These are phyloP conservation scores for Sigmodon hispidus DNA, from an alignment of 2,113 vertebrate species.

Conservation along the genomic window DNA sequence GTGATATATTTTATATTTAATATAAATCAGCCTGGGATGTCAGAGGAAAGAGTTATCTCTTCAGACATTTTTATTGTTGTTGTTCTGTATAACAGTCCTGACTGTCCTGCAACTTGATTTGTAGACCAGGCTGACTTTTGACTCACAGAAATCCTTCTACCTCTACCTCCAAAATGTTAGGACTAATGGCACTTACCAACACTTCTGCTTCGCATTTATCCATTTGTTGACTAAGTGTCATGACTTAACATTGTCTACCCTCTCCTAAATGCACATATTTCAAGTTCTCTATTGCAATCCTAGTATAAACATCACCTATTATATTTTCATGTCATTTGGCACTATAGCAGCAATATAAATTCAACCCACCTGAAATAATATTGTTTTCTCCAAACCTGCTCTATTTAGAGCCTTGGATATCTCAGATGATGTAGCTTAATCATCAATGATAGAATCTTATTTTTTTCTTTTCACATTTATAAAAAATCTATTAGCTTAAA, in stretches of 20 bases:
- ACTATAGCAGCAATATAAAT: not conserved
- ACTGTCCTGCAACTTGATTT: too few relatives aligned
- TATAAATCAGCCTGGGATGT: too few relatives aligned
- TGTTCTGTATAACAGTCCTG: too few relatives aligned
- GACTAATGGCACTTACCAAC: too few relatives aligned
- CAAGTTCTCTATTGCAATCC: not conserved
- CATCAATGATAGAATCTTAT: not conserved
- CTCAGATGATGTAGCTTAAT: not conserved
- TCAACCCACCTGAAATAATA: not conserved
- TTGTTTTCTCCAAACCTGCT: not conserved
- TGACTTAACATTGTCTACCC: not conserved
- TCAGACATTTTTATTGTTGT: too few relatives aligned
- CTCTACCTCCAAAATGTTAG: too few relatives aligned
- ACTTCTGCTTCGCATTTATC: too few relatives aligned
- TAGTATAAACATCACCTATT: not conserved
- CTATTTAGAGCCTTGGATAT: not conserved
- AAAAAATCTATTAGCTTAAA: not conserved
- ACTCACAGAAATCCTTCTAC: too few relatives aligned
- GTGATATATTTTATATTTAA: too few relatives aligned
- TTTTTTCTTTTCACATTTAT: not conserved
- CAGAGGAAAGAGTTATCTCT: too few relatives aligned
- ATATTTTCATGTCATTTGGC: not conserved
- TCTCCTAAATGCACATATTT: not conserved
- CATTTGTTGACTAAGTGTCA: not conserved
- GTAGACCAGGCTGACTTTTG: too few relatives aligned